Evolutionary conservation across 2,113 vertebrate genomes (phyloP), one percentile per base, ranked within the genome.

Genomic region (Hyperopisus bebe): DNA sequence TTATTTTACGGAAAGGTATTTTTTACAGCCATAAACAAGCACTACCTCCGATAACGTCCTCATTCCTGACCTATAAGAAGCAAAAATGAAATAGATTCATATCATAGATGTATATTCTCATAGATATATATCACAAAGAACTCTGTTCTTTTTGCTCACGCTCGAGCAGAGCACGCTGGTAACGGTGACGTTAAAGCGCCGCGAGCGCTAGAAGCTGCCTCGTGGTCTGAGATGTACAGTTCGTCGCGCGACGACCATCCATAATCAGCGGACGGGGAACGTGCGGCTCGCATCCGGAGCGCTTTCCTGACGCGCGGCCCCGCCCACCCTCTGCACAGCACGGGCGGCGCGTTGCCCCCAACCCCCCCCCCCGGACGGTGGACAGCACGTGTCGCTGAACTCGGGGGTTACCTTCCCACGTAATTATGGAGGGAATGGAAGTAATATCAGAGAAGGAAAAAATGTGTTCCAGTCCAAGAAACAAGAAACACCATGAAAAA

Each of bases 31-130:
- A 21, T 35, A 53, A 50, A 53, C 27, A 53, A 53, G 50, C n/a
- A 35, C 85, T 9, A 27, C 31, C 85, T 31, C 27, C 27, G 85
- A 87, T 47, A 53, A 87, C 47, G 44, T 84, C 15, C 44, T 3
- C 24, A 84, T 84, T 84, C 42, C 44, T 84, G 42, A 84, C 44
- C 44, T 84, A 84, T 13, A 47, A 24, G 82, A 84, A 84, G 39
- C 24, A 84, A 47, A 44, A 84, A 47, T 84, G 82, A 84, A 84
- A 84, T n/a, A 84, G 46, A 84, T 35, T 80, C n/a, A 84, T 84
- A 84, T 84, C 46, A 11, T 47, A 21, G 53, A 55, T 55, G 53
- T 55, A n/a, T 84, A 42, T 46, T 47, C 21, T 84, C 82, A 3
- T n/a, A 84, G 17, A 84, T 9, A 47, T 47, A 84, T 84, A 46